phyloP scores from a whole-genome alignment of 2,797 vertebrate species.

The Rhinophrynus dorsalis region DNA sequence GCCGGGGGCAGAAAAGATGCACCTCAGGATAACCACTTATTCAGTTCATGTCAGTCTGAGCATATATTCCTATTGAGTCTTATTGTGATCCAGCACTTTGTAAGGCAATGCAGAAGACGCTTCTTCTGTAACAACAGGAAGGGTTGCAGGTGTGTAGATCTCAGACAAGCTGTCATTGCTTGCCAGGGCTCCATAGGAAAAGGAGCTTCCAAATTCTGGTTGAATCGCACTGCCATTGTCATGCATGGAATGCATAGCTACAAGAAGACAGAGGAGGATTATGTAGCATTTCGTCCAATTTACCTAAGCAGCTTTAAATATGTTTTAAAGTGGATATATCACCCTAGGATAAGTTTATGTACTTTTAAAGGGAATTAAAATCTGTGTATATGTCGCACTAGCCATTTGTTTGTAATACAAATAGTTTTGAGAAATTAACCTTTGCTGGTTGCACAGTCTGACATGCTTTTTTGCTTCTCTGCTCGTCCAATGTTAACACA shows the following conservation, averaged over 20 bases:
- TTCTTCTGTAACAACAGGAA: conserved; percentile 74
- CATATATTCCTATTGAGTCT: conserved; percentile 72
- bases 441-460: too few species aligned
- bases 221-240: conserved; percentile 81
- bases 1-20: neutral
- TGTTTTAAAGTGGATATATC: neutral
- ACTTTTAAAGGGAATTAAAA: too few species aligned
- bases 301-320: neutral
- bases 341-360: too few species aligned
- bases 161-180: conserved; percentile 80
- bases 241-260: conserved; percentile 89
- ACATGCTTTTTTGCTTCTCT: too few species aligned
- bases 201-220: conserved; percentile 86
- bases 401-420: too few species aligned
- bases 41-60: neutral
- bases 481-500: too few species aligned
- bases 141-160: conserved; percentile 70
- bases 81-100: conserved; percentile 71
- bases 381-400: too few species aligned
- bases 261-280: conserved; percentile 53
- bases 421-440: too few species aligned
- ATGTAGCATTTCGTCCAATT: neutral
- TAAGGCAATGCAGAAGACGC: conserved; percentile 58
- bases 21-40: neutral
- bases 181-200: conserved; percentile 91